A percentile compares a stretch with the other conserved stretches of the same genome.
These are phyloP conservation scores for Cyaniris semiargus DNA, from an alignment of 2,888 invertebrate species.

Conservation along the genomic window DNA sequence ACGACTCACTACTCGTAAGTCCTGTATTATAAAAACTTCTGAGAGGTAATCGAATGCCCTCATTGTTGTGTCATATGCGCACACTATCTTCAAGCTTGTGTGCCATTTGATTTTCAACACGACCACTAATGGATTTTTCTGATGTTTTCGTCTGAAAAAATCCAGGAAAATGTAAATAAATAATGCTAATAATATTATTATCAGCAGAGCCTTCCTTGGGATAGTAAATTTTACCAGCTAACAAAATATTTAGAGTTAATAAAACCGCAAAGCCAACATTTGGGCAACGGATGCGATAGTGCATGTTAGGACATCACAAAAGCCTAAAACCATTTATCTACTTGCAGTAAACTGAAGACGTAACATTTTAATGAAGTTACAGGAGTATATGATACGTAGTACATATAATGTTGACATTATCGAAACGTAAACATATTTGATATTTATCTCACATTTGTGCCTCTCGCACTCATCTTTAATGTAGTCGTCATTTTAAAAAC, in stretches of 20 bases:
- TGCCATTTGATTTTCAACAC: background rate
- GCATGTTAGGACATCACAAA: background rate
- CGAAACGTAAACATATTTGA: background rate
- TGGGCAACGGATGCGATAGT: background rate
- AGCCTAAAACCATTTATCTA: background rate
- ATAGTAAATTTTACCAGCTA: background rate
- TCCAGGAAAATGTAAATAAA: background rate
- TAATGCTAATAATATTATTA: background rate
- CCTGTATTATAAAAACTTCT: background rate
- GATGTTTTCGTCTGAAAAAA: background rate
- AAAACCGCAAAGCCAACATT: background rate
- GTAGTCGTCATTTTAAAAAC: background rate
- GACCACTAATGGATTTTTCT: background rate
- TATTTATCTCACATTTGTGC: constrained; percentile 18
- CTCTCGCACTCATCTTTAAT: background rate
- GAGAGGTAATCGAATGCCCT: background rate
- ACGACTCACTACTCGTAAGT: background rate
- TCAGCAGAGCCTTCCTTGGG: background rate
- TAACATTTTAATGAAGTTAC: background rate
- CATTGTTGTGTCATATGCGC: background rate
- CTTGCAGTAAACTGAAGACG: constrained; percentile 3
- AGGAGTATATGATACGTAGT: constrained; percentile 15
- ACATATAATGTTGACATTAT: constrained; percentile 23
- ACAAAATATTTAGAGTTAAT: background rate
- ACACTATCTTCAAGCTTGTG: background rate